A percentile compares a stretch with the other conserved stretches of the same genome.
Evolutionary conservation across 2,888 invertebrate genomes (phyloP).

Genomic region (Eucera pruinosa): DNA sequence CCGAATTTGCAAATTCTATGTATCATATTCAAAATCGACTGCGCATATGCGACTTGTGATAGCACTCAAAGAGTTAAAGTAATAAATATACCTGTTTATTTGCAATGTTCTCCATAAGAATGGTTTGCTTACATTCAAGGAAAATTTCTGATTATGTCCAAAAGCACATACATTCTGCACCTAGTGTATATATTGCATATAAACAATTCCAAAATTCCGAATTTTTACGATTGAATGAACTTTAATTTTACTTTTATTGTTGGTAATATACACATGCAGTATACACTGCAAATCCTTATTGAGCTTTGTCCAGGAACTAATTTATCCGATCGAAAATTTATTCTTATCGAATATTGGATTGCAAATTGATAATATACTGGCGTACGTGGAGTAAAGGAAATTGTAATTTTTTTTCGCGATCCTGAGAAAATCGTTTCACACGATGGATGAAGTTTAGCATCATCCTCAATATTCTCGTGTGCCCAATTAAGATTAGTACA

Average conservation of each 20-base stretch:
- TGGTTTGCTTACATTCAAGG: constrained; percentile 76
- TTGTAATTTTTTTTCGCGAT: constrained; percentile 72
- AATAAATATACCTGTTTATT: constrained; percentile 80
- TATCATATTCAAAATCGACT: too few species aligned
- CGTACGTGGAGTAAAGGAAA: constrained; percentile 75
- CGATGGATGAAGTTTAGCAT: constrained; percentile 71
- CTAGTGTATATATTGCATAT: constrained; percentile 30
- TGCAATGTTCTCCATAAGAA: constrained; percentile 82
- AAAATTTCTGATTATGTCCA: constrained; percentile 62
- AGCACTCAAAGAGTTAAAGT: too few species aligned
- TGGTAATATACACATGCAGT: constrained; percentile 79
- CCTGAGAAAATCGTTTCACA: constrained; percentile 75
- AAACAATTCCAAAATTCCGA: constrained; percentile 4
- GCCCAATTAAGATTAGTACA: constrained; percentile 62
- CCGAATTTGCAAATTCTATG: too few species aligned
- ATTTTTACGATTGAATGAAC: constrained; percentile 67
- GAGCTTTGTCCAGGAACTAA: constrained; percentile 58
- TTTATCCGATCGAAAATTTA: constrained; percentile 64
- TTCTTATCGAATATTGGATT: constrained; percentile 79
- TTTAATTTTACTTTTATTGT: constrained; percentile 78
- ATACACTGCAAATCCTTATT: constrained; percentile 70
- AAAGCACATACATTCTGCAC: constrained; percentile 62
- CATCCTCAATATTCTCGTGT: constrained; percentile 55
- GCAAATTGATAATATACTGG: constrained; percentile 77
- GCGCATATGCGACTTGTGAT: too few species aligned